Evolutionary conservation across 2,113 vertebrate genomes (phyloP), one percentile per base, ranked within the genome.

Genomic region (Tachycineta bicolor): DNA sequence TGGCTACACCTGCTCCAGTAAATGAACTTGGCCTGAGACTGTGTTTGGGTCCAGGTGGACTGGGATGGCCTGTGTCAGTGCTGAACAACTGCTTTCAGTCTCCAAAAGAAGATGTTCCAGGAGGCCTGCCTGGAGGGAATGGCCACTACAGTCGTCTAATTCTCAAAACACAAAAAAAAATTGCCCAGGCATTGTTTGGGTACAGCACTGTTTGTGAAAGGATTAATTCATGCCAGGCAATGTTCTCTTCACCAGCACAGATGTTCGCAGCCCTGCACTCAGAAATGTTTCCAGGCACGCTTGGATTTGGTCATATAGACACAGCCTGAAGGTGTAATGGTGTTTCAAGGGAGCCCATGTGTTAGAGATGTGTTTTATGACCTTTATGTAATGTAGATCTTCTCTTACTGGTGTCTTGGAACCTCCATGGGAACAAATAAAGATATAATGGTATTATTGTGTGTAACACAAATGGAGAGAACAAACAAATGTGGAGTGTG

Each of bases 201-300:
- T 91, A 78, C 43, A 59, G 44, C 19, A 6, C 8, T 68, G 37
- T 47, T 71, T 84, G 33, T 10, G 28, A 70, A 63, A 70, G 26
- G 28, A 43, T 50, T 14, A 82, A 41, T 29, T 75, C 5, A 33
- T 37, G 58, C 44, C 60, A 84, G 33, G 65, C 60, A 50, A 75
- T 84, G 29, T 34, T 70, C 59, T 83, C 25, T 37, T 56, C 52
- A 47, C 29, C 15, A 52, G 65, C 65, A 75, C 34, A 89, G 69
- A 39, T 33, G 11, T 65, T 65, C 4, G 2, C 24, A 68, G 14
- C n/a, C n/a, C 1, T 2, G 53, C 0, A 0, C 29, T 47, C 64
- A 37, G 60, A 67, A 91, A 67, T 24, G 31, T 82, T 90, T 73
- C 58, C 78, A 91, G 69, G 19, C 22, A 16, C 5, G 5, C 39